A percentile compares a stretch with the other conserved stretches of the same genome.
These are phyloP conservation scores for Tubiluchus corallicola DNA, from an alignment of 2,888 invertebrate species.

Conservation along the genomic window DNA sequence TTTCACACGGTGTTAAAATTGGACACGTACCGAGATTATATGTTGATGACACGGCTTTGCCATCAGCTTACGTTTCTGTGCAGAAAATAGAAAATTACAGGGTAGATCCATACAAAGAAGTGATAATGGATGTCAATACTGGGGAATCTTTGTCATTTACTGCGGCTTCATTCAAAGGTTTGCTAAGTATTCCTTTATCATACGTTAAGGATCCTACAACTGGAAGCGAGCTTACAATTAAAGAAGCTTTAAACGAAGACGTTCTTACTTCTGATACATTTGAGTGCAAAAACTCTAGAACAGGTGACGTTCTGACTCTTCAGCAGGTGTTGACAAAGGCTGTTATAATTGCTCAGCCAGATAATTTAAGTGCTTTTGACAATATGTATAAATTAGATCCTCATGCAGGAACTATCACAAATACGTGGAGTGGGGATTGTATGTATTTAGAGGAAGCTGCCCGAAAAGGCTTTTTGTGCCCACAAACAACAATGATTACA, in stretches of 20 bases:
- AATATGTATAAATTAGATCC: background rate
- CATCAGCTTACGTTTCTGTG: too few species aligned
- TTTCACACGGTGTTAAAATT: too few species aligned
- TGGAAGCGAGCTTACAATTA: constrained; percentile 66
- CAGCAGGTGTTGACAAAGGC: background rate
- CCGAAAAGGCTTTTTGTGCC: constrained; percentile 54
- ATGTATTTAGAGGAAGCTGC: constrained; percentile 52
- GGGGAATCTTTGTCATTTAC: constrained; percentile 59
- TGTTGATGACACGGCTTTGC: too few species aligned
- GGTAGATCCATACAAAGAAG: constrained; percentile 38
- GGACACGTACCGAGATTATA: too few species aligned
- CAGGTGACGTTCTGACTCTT: background rate
- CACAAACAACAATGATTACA: constrained; percentile 65
- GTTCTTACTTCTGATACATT: constrained; percentile 46
- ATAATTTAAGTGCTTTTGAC: too few species aligned
- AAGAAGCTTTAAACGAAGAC: constrained; percentile 74
- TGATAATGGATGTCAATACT: constrained; percentile 60
- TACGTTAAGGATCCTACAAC: constrained; percentile 48
- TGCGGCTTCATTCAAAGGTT: constrained; percentile 62
- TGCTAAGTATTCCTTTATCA: constrained; percentile 46
- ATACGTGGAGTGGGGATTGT: background rate
- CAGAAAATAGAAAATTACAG: constrained; percentile 47
- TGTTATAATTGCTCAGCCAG: background rate
- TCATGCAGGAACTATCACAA: background rate
- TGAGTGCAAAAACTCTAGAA: background rate